phyloP scores from a whole-genome alignment of 2,797 vertebrate species.

The Anabacerthia variegaticeps region DNA sequence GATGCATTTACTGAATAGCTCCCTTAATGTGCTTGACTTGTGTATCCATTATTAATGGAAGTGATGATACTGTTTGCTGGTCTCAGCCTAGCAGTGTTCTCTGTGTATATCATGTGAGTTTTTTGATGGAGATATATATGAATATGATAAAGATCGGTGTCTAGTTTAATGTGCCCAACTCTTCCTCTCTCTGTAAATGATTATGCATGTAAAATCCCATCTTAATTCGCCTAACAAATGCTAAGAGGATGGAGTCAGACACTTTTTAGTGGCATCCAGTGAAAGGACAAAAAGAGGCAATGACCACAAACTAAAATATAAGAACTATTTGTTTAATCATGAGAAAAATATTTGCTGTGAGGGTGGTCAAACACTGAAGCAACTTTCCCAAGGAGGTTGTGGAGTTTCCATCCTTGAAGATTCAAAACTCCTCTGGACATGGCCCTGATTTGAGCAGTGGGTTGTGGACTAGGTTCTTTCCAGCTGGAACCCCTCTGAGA shows the following conservation, averaged over 20 bases:
- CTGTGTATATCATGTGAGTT: accelerated
- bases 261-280: neutral
- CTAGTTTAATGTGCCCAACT: neutral
- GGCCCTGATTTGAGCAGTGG: neutral
- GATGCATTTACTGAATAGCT: neutral
- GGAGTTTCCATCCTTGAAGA: neutral
- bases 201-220: neutral
- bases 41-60: neutral
- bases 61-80: neutral
- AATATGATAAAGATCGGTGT: neutral
- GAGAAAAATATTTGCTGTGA: neutral
- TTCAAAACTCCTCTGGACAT: neutral
- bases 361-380: accelerated
- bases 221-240: neutral
- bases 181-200: neutral
- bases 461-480: accelerated
- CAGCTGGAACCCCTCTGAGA: neutral
- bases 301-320: neutral
- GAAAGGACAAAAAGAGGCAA: neutral
- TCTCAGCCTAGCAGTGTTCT: neutral
- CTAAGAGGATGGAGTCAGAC: neutral
- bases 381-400: neutral
- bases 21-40: neutral
- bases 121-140: neutral
- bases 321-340: neutral